Conservation (phyloP, 2,797 vertebrate species). For the Paratrypauchen microcephalus region DNA sequence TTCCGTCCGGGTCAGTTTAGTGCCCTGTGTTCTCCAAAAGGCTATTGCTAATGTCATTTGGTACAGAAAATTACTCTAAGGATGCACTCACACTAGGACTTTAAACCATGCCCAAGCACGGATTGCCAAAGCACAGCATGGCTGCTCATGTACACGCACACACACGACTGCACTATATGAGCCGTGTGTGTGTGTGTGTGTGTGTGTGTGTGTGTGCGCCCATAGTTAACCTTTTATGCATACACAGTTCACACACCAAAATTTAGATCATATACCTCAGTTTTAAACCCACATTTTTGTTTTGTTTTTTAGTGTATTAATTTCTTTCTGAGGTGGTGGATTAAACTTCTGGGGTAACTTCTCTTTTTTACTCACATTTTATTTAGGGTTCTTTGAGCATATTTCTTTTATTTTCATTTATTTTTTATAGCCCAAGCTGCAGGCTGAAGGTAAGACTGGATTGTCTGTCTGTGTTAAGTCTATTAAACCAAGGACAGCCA, state of each 20-base stretch:
- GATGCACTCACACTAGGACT: no score
- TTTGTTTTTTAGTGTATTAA: background rate
- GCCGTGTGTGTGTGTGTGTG: no score
- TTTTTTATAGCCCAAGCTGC: no score
- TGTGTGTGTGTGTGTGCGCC: no score
- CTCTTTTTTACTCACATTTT: background rate
- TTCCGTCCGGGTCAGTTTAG: background rate
- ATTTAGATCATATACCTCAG: no score
- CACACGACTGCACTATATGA: no score
- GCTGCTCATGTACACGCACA: no score
- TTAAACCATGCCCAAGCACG: no score
- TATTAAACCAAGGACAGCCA: background rate
- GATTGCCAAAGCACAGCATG: no score
- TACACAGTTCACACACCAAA: background rate
- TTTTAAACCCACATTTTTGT: background rate
- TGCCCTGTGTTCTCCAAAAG: no score
- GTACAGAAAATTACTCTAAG: background rate
- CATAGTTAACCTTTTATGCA: background rate
- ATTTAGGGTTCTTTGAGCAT: background rate
- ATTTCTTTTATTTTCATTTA: background rate
- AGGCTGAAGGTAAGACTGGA: no score
- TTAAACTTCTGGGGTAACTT: background rate
- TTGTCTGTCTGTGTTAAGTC: background rate
- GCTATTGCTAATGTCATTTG: no score
- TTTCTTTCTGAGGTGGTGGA: background rate